Percentiles rank a stretch among this genome's conserved stretches.
Evolutionary conservation across 2,797 vertebrate species (phyloP).

Genomic region (Crocodylus rhombifer): DNA sequence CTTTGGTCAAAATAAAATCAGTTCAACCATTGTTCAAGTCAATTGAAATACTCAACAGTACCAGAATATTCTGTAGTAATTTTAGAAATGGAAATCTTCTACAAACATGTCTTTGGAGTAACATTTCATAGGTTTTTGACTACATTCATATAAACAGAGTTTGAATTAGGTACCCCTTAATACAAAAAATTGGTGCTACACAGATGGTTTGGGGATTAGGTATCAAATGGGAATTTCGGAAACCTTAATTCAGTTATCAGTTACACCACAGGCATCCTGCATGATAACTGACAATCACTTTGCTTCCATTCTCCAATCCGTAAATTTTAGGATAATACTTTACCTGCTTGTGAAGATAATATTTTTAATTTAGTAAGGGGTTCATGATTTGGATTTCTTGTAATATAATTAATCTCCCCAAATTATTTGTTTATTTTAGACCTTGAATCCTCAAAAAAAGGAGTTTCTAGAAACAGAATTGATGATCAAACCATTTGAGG

Average conservation of each 20-base stretch:
- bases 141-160: neutral
- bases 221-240: neutral
- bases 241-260: neutral
- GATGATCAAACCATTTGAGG: conserved; percentile 90
- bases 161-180: neutral
- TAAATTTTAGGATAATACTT: neutral
- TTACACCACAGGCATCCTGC: neutral
- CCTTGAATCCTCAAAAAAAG: conserved; percentile 86
- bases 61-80: neutral
- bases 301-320: neutral
- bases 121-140: neutral
- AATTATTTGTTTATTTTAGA: conserved; percentile 78
- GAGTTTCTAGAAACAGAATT: conserved; percentile 83
- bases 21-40: neutral
- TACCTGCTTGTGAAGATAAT: neutral
- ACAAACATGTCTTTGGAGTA: neutral
- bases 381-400: neutral
- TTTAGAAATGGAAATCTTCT: neutral
- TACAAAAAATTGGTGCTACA: neutral
- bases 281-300: neutral
- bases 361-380: neutral
- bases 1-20: neutral
- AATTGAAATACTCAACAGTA: accelerated
- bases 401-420: neutral
- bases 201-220: neutral